These are phyloP conservation scores for Ibidorhyncha struthersii DNA, from an alignment of 2,113 vertebrate species.

Conservation along the genomic window DNA sequence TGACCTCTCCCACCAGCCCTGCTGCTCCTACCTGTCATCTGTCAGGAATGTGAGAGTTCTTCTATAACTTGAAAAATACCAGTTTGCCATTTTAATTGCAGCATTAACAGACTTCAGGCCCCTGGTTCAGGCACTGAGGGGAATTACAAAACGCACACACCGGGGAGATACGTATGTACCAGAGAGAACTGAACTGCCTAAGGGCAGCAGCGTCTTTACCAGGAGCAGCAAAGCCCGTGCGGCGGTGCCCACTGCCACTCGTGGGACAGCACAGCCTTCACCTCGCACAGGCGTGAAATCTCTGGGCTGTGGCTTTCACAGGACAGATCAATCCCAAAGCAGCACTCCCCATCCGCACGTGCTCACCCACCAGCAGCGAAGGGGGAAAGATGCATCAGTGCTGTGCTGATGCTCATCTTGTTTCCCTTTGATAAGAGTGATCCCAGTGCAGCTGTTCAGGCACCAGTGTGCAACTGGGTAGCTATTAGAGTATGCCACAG, in stretches of 20 bases:
- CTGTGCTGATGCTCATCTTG: not conserved
- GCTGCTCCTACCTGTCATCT: not conserved
- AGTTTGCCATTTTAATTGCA: not conserved
- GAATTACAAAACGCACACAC: not conserved
- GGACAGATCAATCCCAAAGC: not conserved
- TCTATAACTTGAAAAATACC: not conserved
- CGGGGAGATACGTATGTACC: accelerated
- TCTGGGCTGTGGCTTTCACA: not conserved
- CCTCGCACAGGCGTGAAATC: accelerated
- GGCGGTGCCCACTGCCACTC: accelerated
- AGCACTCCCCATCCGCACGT: accelerated
- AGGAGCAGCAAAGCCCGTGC: not conserved
- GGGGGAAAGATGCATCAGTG: not conserved
- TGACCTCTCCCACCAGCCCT: not conserved
- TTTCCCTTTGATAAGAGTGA: not conserved
- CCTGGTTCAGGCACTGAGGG: not conserved
- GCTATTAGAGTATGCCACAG: not conserved
- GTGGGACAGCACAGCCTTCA: not conserved
- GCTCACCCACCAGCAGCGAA: not conserved
- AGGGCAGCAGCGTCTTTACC: not conserved
- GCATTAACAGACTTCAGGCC: not conserved
- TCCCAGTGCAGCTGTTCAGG: not conserved
- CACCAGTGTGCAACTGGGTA: not conserved
- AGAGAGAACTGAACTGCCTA: accelerated
- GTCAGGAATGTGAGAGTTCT: not conserved